These are phyloP conservation scores for Anniella stebbinsi DNA, from an alignment of 2,797 vertebrate genomes.

Conservation along the genomic window DNA sequence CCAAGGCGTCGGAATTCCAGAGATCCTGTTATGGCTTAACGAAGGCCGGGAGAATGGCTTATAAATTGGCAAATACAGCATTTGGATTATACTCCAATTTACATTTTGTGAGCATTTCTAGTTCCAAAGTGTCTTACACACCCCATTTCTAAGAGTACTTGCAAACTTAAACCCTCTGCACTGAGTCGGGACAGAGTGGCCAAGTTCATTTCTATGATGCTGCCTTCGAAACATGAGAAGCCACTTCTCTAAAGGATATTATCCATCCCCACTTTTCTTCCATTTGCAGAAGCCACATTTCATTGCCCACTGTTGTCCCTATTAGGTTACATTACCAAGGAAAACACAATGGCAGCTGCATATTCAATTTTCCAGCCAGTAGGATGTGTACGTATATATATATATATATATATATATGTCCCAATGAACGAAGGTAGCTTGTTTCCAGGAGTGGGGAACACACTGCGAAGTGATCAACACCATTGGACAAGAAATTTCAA, in stretches of 20 bases:
- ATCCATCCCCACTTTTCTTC: background rate
- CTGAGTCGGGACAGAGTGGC: background rate
- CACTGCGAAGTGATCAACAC: background rate
- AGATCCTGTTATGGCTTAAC: background rate
- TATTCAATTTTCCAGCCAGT: background rate
- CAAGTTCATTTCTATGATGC: background rate
- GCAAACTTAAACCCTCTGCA: background rate
- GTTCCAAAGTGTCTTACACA: conserved; percentile 23
- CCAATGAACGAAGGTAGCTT: background rate
- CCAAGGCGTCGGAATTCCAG: background rate
- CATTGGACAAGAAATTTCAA: background rate
- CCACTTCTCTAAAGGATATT: background rate
- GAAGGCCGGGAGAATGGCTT: background rate
- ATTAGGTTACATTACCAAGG: background rate
- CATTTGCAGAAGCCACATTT: background rate
- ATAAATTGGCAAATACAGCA: background rate
- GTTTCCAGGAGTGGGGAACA: background rate
- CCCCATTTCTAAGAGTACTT: background rate
- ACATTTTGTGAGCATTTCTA: background rate
- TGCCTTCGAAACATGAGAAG: background rate
- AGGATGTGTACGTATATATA: too few species aligned
- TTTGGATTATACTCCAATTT: background rate
- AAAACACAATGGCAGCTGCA: background rate
- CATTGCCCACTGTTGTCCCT: background rate
- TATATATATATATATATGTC: too few species aligned